phyloP scores from a whole-genome alignment of 1,140 invertebrate species.

The Wasmannia auropunctata region DNA sequence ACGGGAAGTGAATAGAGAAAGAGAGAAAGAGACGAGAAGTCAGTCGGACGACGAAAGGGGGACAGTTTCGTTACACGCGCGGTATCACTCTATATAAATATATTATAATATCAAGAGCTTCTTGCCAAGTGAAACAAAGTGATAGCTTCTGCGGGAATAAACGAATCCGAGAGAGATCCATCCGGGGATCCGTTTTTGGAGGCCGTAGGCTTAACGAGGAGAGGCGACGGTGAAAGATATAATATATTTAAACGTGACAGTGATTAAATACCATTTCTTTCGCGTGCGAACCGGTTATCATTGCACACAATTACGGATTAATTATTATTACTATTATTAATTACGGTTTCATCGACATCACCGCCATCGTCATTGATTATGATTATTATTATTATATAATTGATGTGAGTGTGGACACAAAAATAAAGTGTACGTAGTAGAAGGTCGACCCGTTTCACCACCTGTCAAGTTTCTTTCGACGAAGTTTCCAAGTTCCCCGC shows the following conservation, averaged over 20 bases:
- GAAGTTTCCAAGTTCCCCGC: not conserved
- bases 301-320: slow-evolving; percentile 69
- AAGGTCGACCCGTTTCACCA: slow-evolving; percentile 53
- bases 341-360: slow-evolving; percentile 65
- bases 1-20: not conserved
- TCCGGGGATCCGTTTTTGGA: not conserved
- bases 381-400: slow-evolving; percentile 74
- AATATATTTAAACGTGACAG: slow-evolving; percentile 57
- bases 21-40: too few species aligned
- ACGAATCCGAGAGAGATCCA: slow-evolving; percentile 4
- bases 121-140: slow-evolving; percentile 61
- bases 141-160: slow-evolving; percentile 58
- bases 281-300: slow-evolving; percentile 67
- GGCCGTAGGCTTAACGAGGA: slow-evolving; percentile 42
- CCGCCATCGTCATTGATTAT: slow-evolving; percentile 67
- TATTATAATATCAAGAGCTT: slow-evolving; percentile 71
- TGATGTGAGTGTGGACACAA: slow-evolving; percentile 78
- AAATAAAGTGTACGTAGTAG: slow-evolving; percentile 78
- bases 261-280: slow-evolving; percentile 72
- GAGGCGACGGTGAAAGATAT: slow-evolving; percentile 28
- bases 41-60: not conserved
- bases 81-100: slow-evolving; percentile 68
- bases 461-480: slow-evolving; percentile 22
- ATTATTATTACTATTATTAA: slow-evolving; percentile 72
- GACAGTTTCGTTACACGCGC: slow-evolving; percentile 54